Conservation (phyloP, 2,113 vertebrate genomes). For the Eptesicus fuscus region DNA sequence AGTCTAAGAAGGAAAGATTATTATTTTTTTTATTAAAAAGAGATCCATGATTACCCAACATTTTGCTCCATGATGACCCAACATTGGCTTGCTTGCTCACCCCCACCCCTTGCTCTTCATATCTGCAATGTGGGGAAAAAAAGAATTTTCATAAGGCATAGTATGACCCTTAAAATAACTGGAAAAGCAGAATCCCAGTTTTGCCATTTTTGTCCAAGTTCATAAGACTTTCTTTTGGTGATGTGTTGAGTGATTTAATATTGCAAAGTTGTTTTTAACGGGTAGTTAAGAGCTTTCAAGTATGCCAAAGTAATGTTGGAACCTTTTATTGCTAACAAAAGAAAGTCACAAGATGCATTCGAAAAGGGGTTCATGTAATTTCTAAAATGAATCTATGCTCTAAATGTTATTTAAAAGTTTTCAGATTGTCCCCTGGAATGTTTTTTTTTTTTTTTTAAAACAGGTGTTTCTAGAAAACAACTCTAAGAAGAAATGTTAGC, state of each 20-base stretch:
- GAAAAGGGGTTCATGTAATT: conserved; percentile 28
- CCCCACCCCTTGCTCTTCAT: not conserved
- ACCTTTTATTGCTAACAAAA: conserved; percentile 17
- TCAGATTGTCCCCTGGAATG: conserved; percentile 29
- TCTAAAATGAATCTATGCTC: not conserved
- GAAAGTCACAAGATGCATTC: conserved; percentile 10
- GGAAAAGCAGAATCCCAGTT: not conserved
- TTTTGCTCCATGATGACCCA: conserved; percentile 34
- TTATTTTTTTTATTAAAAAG: not conserved
- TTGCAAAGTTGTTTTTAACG: conserved; percentile 36
- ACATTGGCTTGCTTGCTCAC: conserved; percentile 18
- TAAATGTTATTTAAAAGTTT: conserved; percentile 63
- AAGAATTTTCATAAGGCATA: conserved; percentile 44
- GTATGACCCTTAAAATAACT: not conserved
- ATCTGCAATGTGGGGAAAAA: not conserved
- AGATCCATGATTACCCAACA: not conserved
- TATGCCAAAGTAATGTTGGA: conserved; percentile 5
- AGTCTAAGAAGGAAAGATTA: not conserved
- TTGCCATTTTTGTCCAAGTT: not conserved
- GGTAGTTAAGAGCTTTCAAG: conserved; percentile 7
- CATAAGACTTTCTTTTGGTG: not conserved
- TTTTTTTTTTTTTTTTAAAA: conserved; percentile 20
- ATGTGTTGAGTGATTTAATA: conserved; percentile 44
- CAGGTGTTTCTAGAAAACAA: conserved; percentile 48
- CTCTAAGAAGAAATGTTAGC: not conserved